Evolutionary conservation across 1,140 invertebrate genomes (phyloP), one percentile per base, ranked within the genome.

Genomic region (Geopemphigus sp.): DNA sequence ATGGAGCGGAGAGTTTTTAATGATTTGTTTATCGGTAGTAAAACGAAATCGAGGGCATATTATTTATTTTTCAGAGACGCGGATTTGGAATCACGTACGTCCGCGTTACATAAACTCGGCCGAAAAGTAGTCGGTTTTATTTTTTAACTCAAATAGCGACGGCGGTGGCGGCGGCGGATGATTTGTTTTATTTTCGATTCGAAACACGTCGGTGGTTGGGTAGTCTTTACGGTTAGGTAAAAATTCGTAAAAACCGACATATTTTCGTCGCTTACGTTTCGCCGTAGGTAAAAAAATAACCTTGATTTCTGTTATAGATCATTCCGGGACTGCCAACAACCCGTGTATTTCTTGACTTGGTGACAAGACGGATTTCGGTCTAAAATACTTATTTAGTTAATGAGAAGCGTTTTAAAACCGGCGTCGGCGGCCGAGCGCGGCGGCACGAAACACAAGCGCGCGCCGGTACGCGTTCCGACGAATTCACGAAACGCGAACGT

Each of bases 271-370:
- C 17, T 72, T 54, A 72, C 8, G 8, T 39, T 72, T 72, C 12
- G 29, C 47, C 24, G 47, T 54, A 72, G 5, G 66, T 68, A 50
- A 39, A n/a, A n/a, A n/a, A n/a, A 54, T 72, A 72, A 72, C 68
- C 68, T 72, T 72, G 68, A 72, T 72, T 72, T 72, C 68, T 72
- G 47, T 72, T 72, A 72, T 72, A 72, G 68, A 72, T 72, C 68
- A 54, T 72, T 72, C 54, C 53, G 47, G 68, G 50, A 53, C 26
- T 72, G 68, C 68, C 68, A 72, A 72, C 47, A 53, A 54, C 68
- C 26, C 15, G 50, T 72, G 68, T 54, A 54, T 72, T 72, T 72
- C 17, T 72, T 72, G 68, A 72, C 68, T 72, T 72, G 68, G 68
- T 54, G 68, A 72, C 68, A 72, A 72, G 68, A 54, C 19, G 29